Evolutionary conservation across 2,113 vertebrate genomes (phyloP), one percentile per base, ranked within the genome.

Genomic region (Empidonax traillii): DNA sequence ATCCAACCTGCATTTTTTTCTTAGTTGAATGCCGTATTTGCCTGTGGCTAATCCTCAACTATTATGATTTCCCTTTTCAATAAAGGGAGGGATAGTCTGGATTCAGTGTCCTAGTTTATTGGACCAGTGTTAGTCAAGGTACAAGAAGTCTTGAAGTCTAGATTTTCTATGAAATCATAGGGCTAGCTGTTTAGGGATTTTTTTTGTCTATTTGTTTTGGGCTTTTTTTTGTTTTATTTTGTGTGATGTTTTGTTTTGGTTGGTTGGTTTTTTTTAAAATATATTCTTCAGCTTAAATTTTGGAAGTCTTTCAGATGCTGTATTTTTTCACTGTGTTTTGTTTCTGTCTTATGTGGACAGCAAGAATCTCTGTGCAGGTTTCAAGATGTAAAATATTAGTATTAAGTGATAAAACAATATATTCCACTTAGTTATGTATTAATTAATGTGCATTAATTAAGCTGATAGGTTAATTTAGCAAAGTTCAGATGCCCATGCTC

Each of bases 201-300:
- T 11, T 62, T 2, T 37, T 11, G 46, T 22, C 7, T 58, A 9
- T 6, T 6, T 55, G 8, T 24, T 31, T 51, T 14, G 49, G 14
- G 8, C 1, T 25, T 31, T 52, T 10, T 46, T 10, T 46, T 56
- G 1, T 30, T 31, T 41, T 16, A 8, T 31, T 51, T 8, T 55
- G 8, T 31, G 16, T 49, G 47, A 11, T 11, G 8, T 3, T 25
- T 10, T 46, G 51, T 3, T 43, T 19, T 1, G 0, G 15, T 33
- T 47, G 18, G 1, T 13, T 33, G 9, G 27, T 28, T 25, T 2
- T 21, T 20, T 78, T 10, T n/a, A 19, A 14, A 27, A 15, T 58
- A 13, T 62, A 8, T n/a, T 62, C 7, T 61, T 78, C 25, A 56
- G 0, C 17, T 44, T 83, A 17, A 39, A 18, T 25, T 63, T 55